phyloP scores from a whole-genome alignment of 2,888 invertebrate species.

The Eilema griseolum region DNA sequence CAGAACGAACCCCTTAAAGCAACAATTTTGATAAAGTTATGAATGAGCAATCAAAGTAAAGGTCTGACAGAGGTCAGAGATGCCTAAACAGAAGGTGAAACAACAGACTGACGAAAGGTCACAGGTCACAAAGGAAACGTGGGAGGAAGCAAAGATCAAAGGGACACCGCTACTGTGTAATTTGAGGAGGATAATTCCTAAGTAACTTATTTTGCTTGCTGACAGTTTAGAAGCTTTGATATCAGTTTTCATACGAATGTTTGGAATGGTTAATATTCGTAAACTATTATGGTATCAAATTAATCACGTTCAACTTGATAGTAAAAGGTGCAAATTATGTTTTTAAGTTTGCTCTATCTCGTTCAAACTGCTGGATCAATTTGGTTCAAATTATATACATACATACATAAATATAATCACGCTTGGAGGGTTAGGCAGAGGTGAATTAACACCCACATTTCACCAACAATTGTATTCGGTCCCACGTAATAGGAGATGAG shows the following conservation, averaged over 20 bases:
- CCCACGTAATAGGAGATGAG: no score
- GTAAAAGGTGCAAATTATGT: no score
- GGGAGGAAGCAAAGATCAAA: constrained; percentile 10
- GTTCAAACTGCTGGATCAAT: no score
- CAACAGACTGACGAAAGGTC: not conserved
- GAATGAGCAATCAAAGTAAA: constrained; percentile 9
- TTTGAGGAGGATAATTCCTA: constrained; percentile 8
- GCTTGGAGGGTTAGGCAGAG: no score
- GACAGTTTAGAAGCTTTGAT: not conserved
- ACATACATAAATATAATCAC: no score
- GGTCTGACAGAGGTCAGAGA: not conserved
- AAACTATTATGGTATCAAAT: no score
- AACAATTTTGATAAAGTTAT: not conserved
- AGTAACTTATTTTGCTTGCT: not conserved
- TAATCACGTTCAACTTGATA: no score
- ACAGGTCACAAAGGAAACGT: constrained; percentile 1
- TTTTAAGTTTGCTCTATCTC: no score
- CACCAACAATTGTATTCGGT: no score
- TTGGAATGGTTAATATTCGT: no score
- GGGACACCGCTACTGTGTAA: not conserved
- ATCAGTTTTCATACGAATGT: not conserved
- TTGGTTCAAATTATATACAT: no score
- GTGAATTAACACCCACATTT: no score
- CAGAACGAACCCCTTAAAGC: not conserved
- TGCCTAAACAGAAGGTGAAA: constrained; percentile 3